A percentile compares a stretch with the other conserved stretches of the same genome.
Evolutionary conservation across 1,140 invertebrate species (phyloP).

Genomic region (Hypothenemus hampei): DNA sequence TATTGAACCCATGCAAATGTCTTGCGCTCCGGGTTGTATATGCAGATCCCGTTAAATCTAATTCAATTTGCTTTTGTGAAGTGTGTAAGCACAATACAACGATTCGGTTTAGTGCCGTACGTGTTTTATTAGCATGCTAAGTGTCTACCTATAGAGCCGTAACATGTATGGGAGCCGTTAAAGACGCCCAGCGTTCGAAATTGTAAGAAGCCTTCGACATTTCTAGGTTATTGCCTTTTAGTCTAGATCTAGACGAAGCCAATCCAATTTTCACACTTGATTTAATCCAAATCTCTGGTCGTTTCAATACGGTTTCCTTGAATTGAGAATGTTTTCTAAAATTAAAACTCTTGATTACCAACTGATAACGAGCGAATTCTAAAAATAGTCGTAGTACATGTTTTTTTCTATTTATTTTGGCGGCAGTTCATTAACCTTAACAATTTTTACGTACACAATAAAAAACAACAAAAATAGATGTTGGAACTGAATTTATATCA

Average conservation of each 20-base stretch:
- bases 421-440: constrained; percentile 15
- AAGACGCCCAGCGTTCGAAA: background rate
- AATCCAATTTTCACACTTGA: constrained; percentile 9
- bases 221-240: constrained; percentile 20
- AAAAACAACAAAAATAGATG: constrained; percentile 17
- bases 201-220: background rate
- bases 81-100: constrained; percentile 6
- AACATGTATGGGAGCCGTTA: background rate
- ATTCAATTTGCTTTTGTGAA: constrained; percentile 14
- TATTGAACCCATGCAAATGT: constrained; percentile 16
- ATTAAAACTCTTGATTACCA: constrained; percentile 12
- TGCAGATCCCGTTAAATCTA: constrained; percentile 15
- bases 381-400: constrained; percentile 13
- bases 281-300: constrained; percentile 1
- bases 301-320: background rate
- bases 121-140: constrained; percentile 6
- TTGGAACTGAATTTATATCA: constrained; percentile 5
- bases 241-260: constrained; percentile 12
- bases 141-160: background rate
- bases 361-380: constrained; percentile 3
- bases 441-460: constrained; percentile 13
- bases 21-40: constrained; percentile 2
- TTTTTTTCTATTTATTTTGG: constrained; percentile 20
- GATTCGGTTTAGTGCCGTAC: constrained; percentile 7
- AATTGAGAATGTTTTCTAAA: too few relatives aligned